Base-by-base conservation (phyloP, 2,797 vertebrate species). In the Passerculus sandwichensis region DNA sequence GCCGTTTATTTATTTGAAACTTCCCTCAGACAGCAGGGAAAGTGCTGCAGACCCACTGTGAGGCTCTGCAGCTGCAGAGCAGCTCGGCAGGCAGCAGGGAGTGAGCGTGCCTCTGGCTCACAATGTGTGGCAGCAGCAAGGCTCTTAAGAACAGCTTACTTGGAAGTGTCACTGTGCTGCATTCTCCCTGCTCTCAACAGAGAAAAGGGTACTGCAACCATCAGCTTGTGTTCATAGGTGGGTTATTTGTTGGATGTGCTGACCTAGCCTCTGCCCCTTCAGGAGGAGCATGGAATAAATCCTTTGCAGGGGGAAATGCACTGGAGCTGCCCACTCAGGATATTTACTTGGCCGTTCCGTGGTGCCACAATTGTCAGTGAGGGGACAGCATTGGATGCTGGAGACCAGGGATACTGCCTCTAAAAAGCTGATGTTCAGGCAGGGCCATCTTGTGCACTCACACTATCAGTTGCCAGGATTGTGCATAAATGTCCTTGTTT, bases 181-280 rank as follows among this genome's bases (percentile, higher is more conserved):
- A 38, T 78, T 86, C 76, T 91, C 66, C 57, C 51, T 42, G 44
- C 66, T 86, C 73, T 85, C 61, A 74, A 48, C 16, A 61, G 59
- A 15, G 13, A 36, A 75, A 84, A 69, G 36, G 50, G 36, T 61
- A 54, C 72, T 10, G 13, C 1, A 1, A 25, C 60, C 54, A 88
- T 42, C n/a, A 9, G 23, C 40, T 76, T 57, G 26, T 32, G 38
- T 74, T 73, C 5, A 1, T 54, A 76, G 50, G 48, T 84, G 82
- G 48, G n/a, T 77, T 71, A 4, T 76, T 40, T 57, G 50, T 75
- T 91, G 64, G 77, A 79, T 70, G 19, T 86, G 57, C 92, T 86
- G 71, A 94, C 89, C 93, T 95, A 96, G 96, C 92, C 93, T 93
- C 81, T 96, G 91, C 69, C 92, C 77, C 94, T 96, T 96, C 85